phyloP scores from a whole-genome alignment of 1,140 invertebrate species.

The Oreohelix idahoensis region DNA sequence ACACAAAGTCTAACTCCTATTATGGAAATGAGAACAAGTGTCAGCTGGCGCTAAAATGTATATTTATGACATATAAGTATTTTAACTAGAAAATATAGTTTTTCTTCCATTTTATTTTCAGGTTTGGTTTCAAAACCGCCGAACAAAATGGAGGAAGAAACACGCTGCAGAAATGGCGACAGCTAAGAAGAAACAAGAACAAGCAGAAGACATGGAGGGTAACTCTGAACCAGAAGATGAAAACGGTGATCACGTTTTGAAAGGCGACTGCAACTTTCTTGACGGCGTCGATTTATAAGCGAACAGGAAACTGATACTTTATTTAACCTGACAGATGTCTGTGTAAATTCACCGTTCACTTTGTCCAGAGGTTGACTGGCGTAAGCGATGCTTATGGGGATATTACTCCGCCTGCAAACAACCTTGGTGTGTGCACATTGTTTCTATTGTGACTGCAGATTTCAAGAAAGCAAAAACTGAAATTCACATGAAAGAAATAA shows the following conservation, averaged over 20 bases:
- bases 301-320: not conserved
- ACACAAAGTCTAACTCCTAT: too few relatives aligned
- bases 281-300: slow-evolving; percentile 30
- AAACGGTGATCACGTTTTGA: slow-evolving; percentile 46
- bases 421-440: not conserved
- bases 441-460: not conserved
- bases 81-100: too few relatives aligned
- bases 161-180: slow-evolving; percentile 99
- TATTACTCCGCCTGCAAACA: not conserved
- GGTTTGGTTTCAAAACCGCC: slow-evolving; percentile 99
- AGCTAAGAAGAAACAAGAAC: slow-evolving; percentile 95
- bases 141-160: slow-evolving; percentile 99
- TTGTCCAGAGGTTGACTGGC: not conserved
- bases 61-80: too few relatives aligned
- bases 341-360: not conserved
- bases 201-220: slow-evolving; percentile 82
- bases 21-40: too few relatives aligned
- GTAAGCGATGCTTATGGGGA: not conserved
- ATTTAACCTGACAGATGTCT: not conserved
- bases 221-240: slow-evolving; percentile 80
- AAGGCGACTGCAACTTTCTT: slow-evolving; percentile 47
- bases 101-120: slow-evolving; percentile 72
- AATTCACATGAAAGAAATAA: not conserved
- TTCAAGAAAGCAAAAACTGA: not conserved
- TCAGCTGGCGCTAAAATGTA: too few relatives aligned